These are phyloP conservation scores for Atractosteus spatula DNA, from an alignment of 2,113 vertebrate species.

Conservation along the genomic window DNA sequence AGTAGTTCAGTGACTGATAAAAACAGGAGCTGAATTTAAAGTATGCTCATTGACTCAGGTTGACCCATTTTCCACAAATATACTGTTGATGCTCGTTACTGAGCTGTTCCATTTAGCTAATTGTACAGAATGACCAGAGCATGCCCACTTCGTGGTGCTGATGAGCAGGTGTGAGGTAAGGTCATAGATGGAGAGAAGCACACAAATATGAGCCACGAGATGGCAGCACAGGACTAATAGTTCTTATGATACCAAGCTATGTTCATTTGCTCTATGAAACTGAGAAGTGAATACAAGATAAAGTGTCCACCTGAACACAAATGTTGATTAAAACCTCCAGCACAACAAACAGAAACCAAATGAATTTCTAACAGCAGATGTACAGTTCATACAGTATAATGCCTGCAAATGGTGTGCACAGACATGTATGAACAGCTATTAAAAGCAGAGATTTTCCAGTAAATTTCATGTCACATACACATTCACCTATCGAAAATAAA, in stretches of 20 bases:
- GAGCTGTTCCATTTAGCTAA: slow-evolving; percentile 41
- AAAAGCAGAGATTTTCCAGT: too few species aligned
- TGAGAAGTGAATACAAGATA: background rate
- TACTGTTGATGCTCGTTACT: slow-evolving; percentile 38
- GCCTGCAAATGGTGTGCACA: background rate
- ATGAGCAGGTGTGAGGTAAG: slow-evolving; percentile 9
- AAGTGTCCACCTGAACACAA: background rate
- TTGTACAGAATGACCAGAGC: slow-evolving; percentile 25
- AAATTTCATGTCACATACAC: too few species aligned
- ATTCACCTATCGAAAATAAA: too few species aligned
- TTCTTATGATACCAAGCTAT: slow-evolving; percentile 17
- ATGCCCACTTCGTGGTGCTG: background rate
- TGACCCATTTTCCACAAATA: slow-evolving; percentile 36
- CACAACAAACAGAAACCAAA: background rate
- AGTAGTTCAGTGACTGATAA: slow-evolving; percentile 28
- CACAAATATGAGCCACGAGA: slow-evolving; percentile 46
- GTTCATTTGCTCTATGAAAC: too few species aligned
- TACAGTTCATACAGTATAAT: background rate
- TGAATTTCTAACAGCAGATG: background rate
- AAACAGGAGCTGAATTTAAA: slow-evolving; percentile 35
- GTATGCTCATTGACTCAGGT: slow-evolving; percentile 32
- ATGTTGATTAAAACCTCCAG: too few species aligned
- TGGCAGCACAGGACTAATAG: slow-evolving; percentile 55
- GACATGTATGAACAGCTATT: too few species aligned
- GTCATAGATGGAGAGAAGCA: background rate